Percentiles rank a stretch among this genome's conserved stretches.
These are phyloP conservation scores for Polydrusus cervinus DNA, from an alignment of 2,888 invertebrate genomes.

Conservation along the genomic window DNA sequence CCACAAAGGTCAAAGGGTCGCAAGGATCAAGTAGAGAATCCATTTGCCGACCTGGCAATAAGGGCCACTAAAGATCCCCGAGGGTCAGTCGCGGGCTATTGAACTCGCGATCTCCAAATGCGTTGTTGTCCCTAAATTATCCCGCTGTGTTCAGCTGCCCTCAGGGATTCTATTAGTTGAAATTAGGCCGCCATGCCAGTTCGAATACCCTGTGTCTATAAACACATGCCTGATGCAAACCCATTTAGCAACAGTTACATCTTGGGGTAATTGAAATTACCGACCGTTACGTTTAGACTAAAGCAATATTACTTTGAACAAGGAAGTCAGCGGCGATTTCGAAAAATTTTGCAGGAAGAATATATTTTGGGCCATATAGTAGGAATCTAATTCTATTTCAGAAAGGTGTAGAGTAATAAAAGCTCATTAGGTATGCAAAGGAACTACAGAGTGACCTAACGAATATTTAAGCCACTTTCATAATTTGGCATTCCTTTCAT, in stretches of 20 bases:
- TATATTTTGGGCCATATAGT: too few relatives aligned
- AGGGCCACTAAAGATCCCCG: constrained; percentile 28
- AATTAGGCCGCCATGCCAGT: constrained; percentile 39
- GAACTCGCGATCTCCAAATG: constrained; percentile 43
- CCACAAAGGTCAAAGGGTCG: constrained; percentile 31
- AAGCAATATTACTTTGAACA: not conserved
- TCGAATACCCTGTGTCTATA: constrained; percentile 41
- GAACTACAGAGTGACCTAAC: too few relatives aligned
- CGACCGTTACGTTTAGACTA: constrained; percentile 6
- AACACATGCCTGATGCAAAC: constrained; percentile 35
- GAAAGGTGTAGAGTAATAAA: too few relatives aligned
- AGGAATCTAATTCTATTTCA: too few relatives aligned
- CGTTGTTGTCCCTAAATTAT: constrained; percentile 46
- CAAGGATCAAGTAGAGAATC: constrained; percentile 35
- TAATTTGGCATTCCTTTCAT: too few relatives aligned
- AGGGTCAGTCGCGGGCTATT: constrained; percentile 47
- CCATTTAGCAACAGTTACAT: constrained; percentile 16
- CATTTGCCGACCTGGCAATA: constrained; percentile 42
- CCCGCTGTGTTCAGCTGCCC: constrained; percentile 37
- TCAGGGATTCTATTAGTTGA: constrained; percentile 42
- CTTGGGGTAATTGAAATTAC: constrained; percentile 24
- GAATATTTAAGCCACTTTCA: too few relatives aligned
- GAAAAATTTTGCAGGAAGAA: too few relatives aligned
- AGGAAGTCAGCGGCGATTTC: too few relatives aligned
- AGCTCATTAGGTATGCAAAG: too few relatives aligned